A percentile compares a stretch with the other conserved stretches of the same genome.
Conservation (phyloP, 2,888 invertebrate genomes). For the Tenthredo livida region DNA sequence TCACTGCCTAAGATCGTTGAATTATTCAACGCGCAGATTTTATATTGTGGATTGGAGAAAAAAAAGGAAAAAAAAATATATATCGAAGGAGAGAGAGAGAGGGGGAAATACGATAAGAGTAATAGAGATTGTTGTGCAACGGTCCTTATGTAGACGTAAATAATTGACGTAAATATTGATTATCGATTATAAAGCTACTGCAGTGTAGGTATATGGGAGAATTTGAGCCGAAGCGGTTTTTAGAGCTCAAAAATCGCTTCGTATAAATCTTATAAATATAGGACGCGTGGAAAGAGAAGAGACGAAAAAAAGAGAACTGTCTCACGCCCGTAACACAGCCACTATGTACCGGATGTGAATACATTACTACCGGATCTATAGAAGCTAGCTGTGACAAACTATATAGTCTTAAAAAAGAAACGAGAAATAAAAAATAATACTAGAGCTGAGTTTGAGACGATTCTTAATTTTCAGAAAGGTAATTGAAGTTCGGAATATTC, state of each 20-base stretch:
- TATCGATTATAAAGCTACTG: not conserved
- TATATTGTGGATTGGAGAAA: not conserved
- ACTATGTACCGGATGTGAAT: slow-evolving; percentile 16
- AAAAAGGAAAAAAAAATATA: not conserved
- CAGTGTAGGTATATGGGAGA: not conserved
- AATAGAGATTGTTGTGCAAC: not conserved
- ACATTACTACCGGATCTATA: not conserved
- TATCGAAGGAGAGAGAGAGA: not conserved
- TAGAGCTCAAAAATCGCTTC: not conserved
- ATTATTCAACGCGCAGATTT: not conserved
- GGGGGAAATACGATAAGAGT: not conserved
- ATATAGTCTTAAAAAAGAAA: not conserved
- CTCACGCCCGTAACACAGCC: not conserved
- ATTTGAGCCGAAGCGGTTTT: not conserved
- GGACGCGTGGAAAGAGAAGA: too few species aligned
- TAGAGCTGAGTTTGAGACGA: too few species aligned
- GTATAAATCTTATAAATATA: slow-evolving; percentile 1
- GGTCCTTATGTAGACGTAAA: not conserved
- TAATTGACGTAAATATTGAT: not conserved
- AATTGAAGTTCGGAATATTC: too few species aligned
- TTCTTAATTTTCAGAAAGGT: too few species aligned
- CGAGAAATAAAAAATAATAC: too few species aligned
- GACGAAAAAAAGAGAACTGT: not conserved
- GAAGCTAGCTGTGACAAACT: not conserved
- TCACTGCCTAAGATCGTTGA: not conserved